Conservation (phyloP, 1,140 invertebrate species). For the Drosophila sp. region DNA sequence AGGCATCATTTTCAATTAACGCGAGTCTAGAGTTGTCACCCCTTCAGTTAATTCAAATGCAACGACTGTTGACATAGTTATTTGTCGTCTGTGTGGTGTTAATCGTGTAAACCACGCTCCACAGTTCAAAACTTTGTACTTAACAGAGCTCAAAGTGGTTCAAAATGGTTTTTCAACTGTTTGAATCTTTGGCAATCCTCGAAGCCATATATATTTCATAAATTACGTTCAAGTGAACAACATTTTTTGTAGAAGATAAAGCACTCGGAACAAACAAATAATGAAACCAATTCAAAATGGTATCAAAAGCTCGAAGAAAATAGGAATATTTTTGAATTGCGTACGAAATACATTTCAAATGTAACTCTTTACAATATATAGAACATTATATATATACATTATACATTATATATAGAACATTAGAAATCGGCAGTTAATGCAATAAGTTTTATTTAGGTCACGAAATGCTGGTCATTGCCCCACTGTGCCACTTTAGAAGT, state of each 20-base stretch:
- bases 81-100: conserved; percentile 2
- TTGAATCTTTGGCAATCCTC: neutral
- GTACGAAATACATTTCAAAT: too few relatives aligned
- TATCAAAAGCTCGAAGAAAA: too few relatives aligned
- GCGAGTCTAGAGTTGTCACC: conserved; percentile 1
- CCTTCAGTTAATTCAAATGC: conserved; percentile 35
- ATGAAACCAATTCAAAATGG: too few relatives aligned
- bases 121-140: conserved; percentile 18
- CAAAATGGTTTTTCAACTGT: conserved; percentile 9
- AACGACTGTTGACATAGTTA: neutral
- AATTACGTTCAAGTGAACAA: neutral
- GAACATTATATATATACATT: too few relatives aligned
- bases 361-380: too few relatives aligned
- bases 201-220: neutral
- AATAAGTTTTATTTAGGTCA: neutral
- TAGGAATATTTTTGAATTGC: too few relatives aligned
- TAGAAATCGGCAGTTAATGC: too few relatives aligned
- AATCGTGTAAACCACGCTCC: neutral
- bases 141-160: conserved; percentile 10
- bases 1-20: conserved; percentile 46
- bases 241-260: neutral
- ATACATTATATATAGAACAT: too few relatives aligned
- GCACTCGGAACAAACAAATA: too few relatives aligned
- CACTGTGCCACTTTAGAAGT: conserved; percentile 20
- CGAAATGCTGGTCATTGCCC: neutral